Conservation (phyloP, 1,140 invertebrate species). For the Aphaenogaster rudis region DNA sequence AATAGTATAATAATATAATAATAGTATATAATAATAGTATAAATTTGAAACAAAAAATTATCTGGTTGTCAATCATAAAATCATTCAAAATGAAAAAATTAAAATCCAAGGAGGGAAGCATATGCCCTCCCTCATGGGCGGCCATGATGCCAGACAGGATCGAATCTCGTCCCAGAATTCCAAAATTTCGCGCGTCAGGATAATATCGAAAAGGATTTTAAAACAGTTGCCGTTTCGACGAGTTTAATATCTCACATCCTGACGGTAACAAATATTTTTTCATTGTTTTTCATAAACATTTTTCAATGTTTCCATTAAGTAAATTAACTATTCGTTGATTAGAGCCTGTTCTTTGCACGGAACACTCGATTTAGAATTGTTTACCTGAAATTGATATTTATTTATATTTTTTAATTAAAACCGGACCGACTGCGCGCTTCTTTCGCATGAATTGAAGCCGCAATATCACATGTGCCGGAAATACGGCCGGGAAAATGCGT, state of each 20-base stretch:
- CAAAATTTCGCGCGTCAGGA: neutral
- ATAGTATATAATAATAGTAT: too few relatives aligned
- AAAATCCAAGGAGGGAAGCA: too few relatives aligned
- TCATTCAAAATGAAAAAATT: too few relatives aligned
- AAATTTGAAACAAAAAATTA: too few relatives aligned
- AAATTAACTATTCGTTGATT: neutral
- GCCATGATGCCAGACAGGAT: slow-evolving; percentile 40
- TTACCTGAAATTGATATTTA: neutral
- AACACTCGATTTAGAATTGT: neutral
- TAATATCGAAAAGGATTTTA: neutral
- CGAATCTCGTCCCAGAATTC: neutral
- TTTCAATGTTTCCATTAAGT: neutral
- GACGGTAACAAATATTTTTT: too few relatives aligned
- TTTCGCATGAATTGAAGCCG: neutral
- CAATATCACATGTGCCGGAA: neutral
- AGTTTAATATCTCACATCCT: neutral
- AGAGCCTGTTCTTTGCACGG: neutral
- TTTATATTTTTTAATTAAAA: neutral
- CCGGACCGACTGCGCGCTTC: neutral
- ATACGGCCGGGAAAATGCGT: neutral
- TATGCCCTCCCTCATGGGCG: too few relatives aligned
- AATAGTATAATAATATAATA: too few relatives aligned
- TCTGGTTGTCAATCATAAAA: too few relatives aligned
- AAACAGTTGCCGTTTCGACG: neutral
- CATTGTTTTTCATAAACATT: too few relatives aligned